Base-by-base conservation (phyloP, 2,797 vertebrate genomes). In the Melanogrammus aeglefinus region DNA sequence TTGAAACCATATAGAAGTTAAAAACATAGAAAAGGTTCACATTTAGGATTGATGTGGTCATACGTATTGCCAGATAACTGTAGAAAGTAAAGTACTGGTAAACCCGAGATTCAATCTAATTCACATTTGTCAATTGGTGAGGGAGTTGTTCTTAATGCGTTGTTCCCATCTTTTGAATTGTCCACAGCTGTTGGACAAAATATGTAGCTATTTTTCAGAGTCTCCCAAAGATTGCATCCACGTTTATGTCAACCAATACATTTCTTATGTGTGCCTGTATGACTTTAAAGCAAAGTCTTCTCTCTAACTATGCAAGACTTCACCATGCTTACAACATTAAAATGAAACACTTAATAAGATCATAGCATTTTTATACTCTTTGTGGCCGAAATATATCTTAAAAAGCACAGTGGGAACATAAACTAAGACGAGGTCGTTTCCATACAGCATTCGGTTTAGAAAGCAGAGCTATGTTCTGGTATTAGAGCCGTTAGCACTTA, bases 401-500 rank as follows among this genome's bases (percentile, higher is more conserved):
- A 31, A 76, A 86, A 83, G 81, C 75, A 84, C 74, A 84, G 83
- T 83, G 73, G 86, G 84, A 86, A 90, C 90, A 86, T 91, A 85
- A 93, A 92, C 81, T 79, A 36, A 35, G 21, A 57, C 16, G 13
- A 78, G 73, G 57, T 66, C 36, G 73, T n/a, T 69, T 79, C 31
- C 51, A 35, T 57, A 35, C 16, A 24, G n/a, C 51, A 21, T 66
- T 27, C 21, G n/a, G 57, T 51, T 75, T 73, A 75, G 77, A 71
- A 63, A 84, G 82, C 80, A 83, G 63, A 83, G 76, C 75, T 81
- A 36, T 70, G 29, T 31, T 24, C 77, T 80, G 77, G 76, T 82
- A 76, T 81, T 57, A 80, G 83, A 88, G 86, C 81, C 76, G 74
- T 84, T 84, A 91, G 93, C 92, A 93, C 91, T 93, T 94, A 91